Evolutionary conservation across 2,888 invertebrate species (phyloP), one percentile per base, ranked within the genome.

Genomic region (Mamestra brassicae): DNA sequence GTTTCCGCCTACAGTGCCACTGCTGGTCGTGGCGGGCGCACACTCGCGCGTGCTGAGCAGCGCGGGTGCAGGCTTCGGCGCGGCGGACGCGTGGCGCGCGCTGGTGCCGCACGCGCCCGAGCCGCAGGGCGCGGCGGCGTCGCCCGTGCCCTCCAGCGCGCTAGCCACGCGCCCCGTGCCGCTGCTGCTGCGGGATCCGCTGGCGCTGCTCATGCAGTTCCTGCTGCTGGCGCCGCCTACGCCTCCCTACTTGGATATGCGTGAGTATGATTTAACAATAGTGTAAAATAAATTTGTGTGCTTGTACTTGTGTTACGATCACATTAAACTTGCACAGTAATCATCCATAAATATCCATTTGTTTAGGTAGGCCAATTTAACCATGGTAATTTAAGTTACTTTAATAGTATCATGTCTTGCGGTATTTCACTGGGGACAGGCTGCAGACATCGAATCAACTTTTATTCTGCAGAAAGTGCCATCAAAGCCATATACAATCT

Each of bases 121-220:
- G 6, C 10, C 6, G 2, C 7, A 13, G 64, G 42, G 34, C 42
- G 15, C 11, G 93, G 77, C 91, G 90, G 78, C 73, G 83, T 80
- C 85, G 89, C 87, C 77, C 74, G 71, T 6, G 60, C 17, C 62
- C 57, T 74, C 82, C 64, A 84, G 87, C 26, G 89, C 86, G 80
- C 77, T 87, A 0, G 55, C 73, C 36, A 76, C 80, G 66, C 89
- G 93, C 15, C 92, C 93, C 69, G 95, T 99, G 90, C 99, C 99
- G 86, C 97, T 99, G 89, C 97, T 99, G 87, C 97, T 99, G 88
- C 97, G 98, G 71, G 99, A 99, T 97, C 98, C 99, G 6, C 97
- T 97, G 71, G 98, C 99, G 79, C 96, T 99, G 86, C 97, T 99
- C 61, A 97, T 99, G 90, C 99, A 99, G 93, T 97, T 99, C 89